Base-by-base conservation (phyloP, 2,797 vertebrate genomes). In the Pangasius mekongensis region DNA sequence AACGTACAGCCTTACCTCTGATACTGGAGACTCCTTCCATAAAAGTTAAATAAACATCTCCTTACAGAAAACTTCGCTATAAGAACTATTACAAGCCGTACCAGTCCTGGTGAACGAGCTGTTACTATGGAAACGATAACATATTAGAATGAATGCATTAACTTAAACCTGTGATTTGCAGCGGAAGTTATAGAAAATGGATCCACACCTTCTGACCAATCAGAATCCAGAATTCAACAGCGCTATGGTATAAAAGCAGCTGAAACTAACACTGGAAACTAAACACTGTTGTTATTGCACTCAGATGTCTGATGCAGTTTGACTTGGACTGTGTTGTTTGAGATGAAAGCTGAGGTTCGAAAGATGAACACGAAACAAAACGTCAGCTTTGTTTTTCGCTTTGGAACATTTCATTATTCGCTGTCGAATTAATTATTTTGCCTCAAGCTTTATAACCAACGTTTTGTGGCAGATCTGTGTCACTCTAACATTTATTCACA, bases 361-460 rank as follows among this genome's bases (percentile, higher is more conserved):
- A 77, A 47, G 82, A 71, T 66, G 39, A 88, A 76, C 83, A 30
- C 33, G n/a, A 58, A 30, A 77, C 66, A 67, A 67, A 83, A 71
- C 77, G 83, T 77, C 82, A 87, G 73, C 60, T 77, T 83, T 74
- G 27, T 56, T 8, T 73, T 58, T 36, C 86, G 39, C 39, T 58
- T 87, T 82, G 49, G 33, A 69, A 36, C 1, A 1, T 71, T 84
- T 89, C 84, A 84, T 86, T 90, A 90, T 91, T 89, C 90, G 88
- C 88, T 76, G 62, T 84, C 89, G 90, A 87, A 89, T 91, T 84
- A 84, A 89, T 91, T 92, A 91, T 88, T 24, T 77, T 8, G 27
- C 74, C 47, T 52, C 13, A 39, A 87, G 85, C 67, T 60, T 86
- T 82, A 85, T 85, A 86, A 85, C 73, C 88, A 84, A 87, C 84